phyloP scores from a whole-genome alignment of 2,888 invertebrate genomes.

The Cinara cedri region DNA sequence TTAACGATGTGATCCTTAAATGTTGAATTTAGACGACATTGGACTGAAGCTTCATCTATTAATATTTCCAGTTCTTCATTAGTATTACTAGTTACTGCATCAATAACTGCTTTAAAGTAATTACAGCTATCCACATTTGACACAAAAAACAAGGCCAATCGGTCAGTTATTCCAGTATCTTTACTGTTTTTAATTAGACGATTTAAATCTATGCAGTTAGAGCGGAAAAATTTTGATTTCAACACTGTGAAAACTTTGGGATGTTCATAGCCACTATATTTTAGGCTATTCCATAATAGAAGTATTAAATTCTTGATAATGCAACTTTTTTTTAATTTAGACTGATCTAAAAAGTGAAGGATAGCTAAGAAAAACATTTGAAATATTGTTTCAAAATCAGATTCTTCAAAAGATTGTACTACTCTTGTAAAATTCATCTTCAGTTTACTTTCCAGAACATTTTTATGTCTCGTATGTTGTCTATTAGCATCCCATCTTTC shows the following conservation, averaged over 20 bases:
- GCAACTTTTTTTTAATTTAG: constrained; percentile 56
- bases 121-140: not conserved
- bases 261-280: constrained; percentile 36
- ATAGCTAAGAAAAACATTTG: constrained; percentile 57
- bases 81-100: constrained; percentile 7
- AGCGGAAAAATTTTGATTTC: constrained; percentile 46
- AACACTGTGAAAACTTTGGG: constrained; percentile 47
- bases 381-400: constrained; percentile 56
- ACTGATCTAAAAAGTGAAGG: constrained; percentile 41
- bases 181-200: constrained; percentile 53
- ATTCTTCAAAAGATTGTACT: constrained; percentile 21
- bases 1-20: constrained; percentile 5
- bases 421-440: constrained; percentile 39
- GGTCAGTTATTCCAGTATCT: constrained; percentile 31
- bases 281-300: constrained; percentile 49
- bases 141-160: constrained; percentile 42
- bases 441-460: constrained; percentile 23
- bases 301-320: constrained; percentile 56
- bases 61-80: constrained; percentile 22
- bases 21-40: constrained; percentile 8
- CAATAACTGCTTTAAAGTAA: constrained; percentile 18
- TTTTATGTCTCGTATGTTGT: constrained; percentile 41
- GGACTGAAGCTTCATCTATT: constrained; percentile 1
- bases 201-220: constrained; percentile 53
- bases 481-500: constrained; percentile 50